These are phyloP conservation scores for Ditylenchus weischeri DNA, from an alignment of 2,888 invertebrate genomes.

Conservation along the genomic window DNA sequence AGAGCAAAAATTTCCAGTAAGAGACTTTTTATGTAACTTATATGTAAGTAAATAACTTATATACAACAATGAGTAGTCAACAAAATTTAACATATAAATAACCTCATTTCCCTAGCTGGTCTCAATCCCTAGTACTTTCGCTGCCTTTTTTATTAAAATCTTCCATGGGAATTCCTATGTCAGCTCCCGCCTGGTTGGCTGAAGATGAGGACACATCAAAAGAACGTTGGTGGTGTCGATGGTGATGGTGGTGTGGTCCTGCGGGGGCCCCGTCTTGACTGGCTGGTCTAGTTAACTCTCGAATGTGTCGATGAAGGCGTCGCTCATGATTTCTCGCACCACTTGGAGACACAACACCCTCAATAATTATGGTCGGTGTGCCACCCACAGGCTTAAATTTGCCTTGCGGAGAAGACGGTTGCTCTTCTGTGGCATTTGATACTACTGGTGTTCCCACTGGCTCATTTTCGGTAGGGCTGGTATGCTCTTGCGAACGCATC, in stretches of 20 bases:
- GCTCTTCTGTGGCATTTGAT: neutral
- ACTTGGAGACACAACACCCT: neutral
- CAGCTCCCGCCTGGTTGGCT: neutral
- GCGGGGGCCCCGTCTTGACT: slow-evolving; percentile 1
- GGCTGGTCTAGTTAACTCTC: slow-evolving; percentile 21
- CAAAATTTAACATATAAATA: no score
- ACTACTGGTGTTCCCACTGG: neutral
- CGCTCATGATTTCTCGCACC: slow-evolving; percentile 14
- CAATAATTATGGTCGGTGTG: neutral
- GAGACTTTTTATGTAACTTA: no score
- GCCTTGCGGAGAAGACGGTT: neutral
- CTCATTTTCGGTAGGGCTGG: neutral
- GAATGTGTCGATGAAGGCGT: slow-evolving; percentile 30
- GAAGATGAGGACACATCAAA: neutral
- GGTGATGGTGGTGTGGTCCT: slow-evolving; percentile 8
- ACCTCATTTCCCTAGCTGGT: no score
- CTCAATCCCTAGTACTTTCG: no score
- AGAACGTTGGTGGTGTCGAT: slow-evolving; percentile 6
- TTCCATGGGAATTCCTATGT: neutral
- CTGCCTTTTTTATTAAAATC: no score
- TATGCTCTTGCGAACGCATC: slow-evolving; percentile 3
- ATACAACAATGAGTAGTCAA: no score
- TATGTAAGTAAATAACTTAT: no score
- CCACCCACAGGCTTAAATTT: neutral
- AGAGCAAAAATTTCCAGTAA: no score